Base-by-base conservation (phyloP, 2,113 vertebrate species). In the Poeciliopsis turrubarensis region DNA sequence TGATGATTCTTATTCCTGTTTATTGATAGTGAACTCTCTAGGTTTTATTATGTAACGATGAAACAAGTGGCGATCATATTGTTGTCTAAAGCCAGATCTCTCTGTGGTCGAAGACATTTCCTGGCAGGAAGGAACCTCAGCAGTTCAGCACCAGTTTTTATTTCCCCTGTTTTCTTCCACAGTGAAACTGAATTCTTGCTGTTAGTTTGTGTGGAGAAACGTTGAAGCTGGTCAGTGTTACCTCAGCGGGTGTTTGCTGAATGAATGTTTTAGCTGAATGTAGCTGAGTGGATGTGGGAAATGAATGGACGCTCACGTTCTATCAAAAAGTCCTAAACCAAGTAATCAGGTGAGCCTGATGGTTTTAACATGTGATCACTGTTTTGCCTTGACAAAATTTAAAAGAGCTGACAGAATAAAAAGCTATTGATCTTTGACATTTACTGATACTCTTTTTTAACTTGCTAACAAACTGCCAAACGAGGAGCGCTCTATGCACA, bases 11-110 rank as follows among this genome's bases (percentile, higher is more conserved):
- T 88, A 85, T 83, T 85, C 84, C 76, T 89, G 88, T 89, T 86
- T 86, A 83, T 81, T 64, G 67, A 63, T 85, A 81, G 86, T 81
- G 86, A 86, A 81, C 82, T 88, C 86, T 88, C 88, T 84, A 91
- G 88, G 89, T 91, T 91, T 91, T 89, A 93, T 73, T 76, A 79
- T 89, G 81, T 89, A 60, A 79, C 47, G 61, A 85, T 85, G 83
- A 89, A 85, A 87, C 22, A n/a, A 91, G 87, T 84, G 85, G 83
- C 61, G 64, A 88, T 82, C 83, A 70, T 89, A 82, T 88, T 82
- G 89, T 88, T 87, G 84, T 81, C 85, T 83, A 78, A 90, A 87
- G 89, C 81, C 88, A 68, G 86, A 84, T 80, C 88, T 91, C 88
- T 90, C 87, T 92, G 87, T 90, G 85, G 87, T 89, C 88, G 30